Evolutionary conservation across 2,888 invertebrate species (phyloP).

Genomic region (Dyspetes luteomarginatus): DNA sequence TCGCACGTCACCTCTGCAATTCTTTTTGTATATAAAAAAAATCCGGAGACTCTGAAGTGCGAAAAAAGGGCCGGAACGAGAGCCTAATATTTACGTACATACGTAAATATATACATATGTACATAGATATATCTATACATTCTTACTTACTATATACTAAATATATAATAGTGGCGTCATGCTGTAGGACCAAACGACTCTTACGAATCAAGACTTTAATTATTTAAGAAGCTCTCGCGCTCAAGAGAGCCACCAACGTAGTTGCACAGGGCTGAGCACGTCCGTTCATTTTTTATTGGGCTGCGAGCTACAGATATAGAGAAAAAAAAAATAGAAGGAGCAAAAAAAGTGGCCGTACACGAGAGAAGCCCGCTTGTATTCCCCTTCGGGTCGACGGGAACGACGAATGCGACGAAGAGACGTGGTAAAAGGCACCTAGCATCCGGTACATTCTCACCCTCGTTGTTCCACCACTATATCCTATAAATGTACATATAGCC

Average conservation of each 20-base stretch:
- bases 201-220: constrained; percentile 29
- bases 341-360: neutral
- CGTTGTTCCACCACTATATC: neutral
- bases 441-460: constrained; percentile 17
- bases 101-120: neutral
- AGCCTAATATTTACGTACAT: too few species aligned
- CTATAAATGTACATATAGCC: too few species aligned
- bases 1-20: too few species aligned
- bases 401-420: neutral
- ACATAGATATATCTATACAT: neutral
- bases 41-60: neutral
- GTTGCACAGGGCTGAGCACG: neutral
- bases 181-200: neutral
- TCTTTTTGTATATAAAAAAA: neutral
- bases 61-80: neutral
- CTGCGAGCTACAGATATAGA: constrained; percentile 19
- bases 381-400: neutral
- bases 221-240: constrained; percentile 34
- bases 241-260: neutral
- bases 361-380: neutral
- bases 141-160: neutral
- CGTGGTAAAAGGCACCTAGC: neutral
- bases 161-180: neutral
- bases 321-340: neutral
- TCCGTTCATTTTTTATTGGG: constrained; percentile 36